A percentile compares a stretch with the other conserved stretches of the same genome.
phyloP scores from a whole-genome alignment of 2,797 vertebrate genomes.

The Falco naumanni region DNA sequence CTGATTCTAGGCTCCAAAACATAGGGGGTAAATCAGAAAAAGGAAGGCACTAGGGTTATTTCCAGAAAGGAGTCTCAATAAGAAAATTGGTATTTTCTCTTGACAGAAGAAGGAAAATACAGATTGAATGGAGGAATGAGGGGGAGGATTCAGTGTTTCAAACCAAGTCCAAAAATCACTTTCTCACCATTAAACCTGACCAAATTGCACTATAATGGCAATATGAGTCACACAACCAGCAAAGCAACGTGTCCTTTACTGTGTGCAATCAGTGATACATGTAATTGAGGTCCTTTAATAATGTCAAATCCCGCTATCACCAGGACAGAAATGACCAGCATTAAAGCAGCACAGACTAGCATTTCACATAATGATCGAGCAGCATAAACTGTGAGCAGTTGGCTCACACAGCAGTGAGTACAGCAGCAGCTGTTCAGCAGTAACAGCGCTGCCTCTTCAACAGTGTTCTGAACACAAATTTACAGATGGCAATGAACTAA shows the following conservation, averaged over 20 bases:
- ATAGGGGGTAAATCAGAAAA: not conserved
- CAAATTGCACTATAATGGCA: not conserved
- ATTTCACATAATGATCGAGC: not conserved
- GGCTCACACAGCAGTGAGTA: not conserved
- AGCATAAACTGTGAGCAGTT: not conserved
- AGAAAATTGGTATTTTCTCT: not conserved
- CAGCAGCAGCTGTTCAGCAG: slow-evolving; percentile 21
- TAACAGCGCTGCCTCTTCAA: not conserved
- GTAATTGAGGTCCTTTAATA: not conserved
- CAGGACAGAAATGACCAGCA: not conserved
- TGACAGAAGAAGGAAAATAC: not conserved
- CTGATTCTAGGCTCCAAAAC: not conserved
- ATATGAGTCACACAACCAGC: not conserved
- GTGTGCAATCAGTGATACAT: not conserved
- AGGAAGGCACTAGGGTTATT: not conserved
- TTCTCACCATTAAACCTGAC: not conserved
- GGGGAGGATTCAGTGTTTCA: not conserved
- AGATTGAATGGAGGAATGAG: not conserved
- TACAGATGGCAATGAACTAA: not conserved
- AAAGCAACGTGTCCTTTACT: not conserved
- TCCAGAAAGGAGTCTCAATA: not conserved
- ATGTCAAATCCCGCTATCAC: not conserved
- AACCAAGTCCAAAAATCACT: not conserved
- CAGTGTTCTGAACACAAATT: not conserved
- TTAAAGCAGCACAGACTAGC: not conserved